A percentile compares a stretch with the other conserved stretches of the same genome.
These are phyloP conservation scores for Eristalinus aeneus DNA, from an alignment of 2,888 invertebrate genomes.

Conservation along the genomic window DNA sequence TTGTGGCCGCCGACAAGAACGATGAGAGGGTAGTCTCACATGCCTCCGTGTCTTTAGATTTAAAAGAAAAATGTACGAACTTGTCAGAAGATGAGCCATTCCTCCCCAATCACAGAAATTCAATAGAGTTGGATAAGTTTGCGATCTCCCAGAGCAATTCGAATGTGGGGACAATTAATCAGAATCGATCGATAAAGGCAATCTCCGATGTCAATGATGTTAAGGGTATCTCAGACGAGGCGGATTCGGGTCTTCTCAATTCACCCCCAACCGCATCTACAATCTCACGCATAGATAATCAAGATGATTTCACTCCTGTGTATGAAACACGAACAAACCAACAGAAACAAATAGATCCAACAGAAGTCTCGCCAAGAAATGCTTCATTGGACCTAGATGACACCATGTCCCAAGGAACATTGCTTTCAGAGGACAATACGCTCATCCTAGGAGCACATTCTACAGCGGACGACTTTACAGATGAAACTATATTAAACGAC, in stretches of 20 bases:
- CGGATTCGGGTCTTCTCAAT: background rate
- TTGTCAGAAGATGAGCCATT: too few relatives aligned
- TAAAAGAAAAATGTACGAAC: too few relatives aligned
- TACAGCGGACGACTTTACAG: background rate
- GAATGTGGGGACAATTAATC: background rate
- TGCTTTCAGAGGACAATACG: too few relatives aligned
- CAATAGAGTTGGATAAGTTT: background rate
- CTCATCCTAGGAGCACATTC: too few relatives aligned
- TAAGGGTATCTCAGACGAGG: background rate
- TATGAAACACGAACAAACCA: background rate
- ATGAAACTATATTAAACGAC: background rate
- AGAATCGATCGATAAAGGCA: background rate
- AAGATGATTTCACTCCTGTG: background rate
- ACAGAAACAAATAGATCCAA: too few relatives aligned
- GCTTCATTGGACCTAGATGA: too few relatives aligned
- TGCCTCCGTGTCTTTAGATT: too few relatives aligned
- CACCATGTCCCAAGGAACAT: too few relatives aligned
- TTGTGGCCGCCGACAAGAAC: background rate
- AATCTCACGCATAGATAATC: background rate
- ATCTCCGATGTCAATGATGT: background rate
- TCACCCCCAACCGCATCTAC: background rate
- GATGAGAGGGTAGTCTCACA: background rate
- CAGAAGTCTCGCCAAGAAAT: background rate
- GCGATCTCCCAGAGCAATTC: background rate
- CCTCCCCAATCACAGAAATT: background rate